These are phyloP conservation scores for Strigops habroptila DNA, from an alignment of 2,113 vertebrate genomes.

Conservation along the genomic window DNA sequence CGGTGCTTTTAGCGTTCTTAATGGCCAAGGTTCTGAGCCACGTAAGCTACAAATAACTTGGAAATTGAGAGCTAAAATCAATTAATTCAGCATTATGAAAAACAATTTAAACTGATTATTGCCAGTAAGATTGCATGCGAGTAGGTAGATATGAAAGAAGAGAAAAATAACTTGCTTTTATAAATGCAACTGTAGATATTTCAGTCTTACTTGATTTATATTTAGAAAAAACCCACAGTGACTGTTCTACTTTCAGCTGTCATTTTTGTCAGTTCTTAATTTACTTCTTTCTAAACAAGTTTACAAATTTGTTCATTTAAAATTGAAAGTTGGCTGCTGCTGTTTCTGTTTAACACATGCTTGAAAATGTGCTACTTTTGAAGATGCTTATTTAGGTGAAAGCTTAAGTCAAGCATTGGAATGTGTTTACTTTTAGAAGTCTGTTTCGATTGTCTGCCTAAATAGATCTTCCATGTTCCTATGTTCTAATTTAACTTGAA, in stretches of 20 bases:
- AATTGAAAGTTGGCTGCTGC: constrained; percentile 44
- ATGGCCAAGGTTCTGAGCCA: background rate
- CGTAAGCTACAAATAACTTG: background rate
- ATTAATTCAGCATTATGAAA: background rate
- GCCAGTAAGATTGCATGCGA: background rate
- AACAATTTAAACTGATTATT: background rate
- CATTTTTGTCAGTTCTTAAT: constrained; percentile 61
- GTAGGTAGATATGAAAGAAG: background rate
- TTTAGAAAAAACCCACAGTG: constrained; percentile 27
- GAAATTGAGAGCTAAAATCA: background rate
- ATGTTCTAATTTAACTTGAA: background rate
- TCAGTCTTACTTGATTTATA: constrained; percentile 40
- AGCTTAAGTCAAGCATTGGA: constrained; percentile 4
- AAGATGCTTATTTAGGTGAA: constrained; percentile 24
- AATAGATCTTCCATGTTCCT: background rate
- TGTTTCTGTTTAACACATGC: constrained; percentile 41
- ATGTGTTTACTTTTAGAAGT: background rate
- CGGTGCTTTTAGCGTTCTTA: background rate
- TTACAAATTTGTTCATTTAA: constrained; percentile 53
- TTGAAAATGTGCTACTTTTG: constrained; percentile 49
- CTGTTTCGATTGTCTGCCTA: background rate
- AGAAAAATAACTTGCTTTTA: constrained; percentile 1
- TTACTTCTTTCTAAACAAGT: constrained; percentile 44
- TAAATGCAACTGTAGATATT: constrained; percentile 40
- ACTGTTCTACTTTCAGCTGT: constrained; percentile 53